Base-by-base conservation (phyloP, 2,113 vertebrate species). In the Crotophaga sulcirostris region DNA sequence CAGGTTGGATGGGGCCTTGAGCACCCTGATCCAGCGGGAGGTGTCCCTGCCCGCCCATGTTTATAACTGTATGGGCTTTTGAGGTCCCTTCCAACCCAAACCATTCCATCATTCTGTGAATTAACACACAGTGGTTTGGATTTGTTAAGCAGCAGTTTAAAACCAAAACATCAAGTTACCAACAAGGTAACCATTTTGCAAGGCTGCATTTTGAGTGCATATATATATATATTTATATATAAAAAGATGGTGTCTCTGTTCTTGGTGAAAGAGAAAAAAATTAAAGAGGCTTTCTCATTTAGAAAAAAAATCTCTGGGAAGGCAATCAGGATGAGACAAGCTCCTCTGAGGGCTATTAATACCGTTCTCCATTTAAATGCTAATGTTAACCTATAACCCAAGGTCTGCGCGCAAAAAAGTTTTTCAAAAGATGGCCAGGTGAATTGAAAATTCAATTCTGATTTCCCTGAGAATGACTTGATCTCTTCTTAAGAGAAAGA, bases 341-440 rank as follows among this genome's bases (percentile, higher is more conserved):
- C 91, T 97, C 89, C 94, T 97, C 51, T 21, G 67, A 92, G 93
- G 45, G 54, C 13, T 78, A 60, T 96, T 96, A 96, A 96, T 79
- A 86, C 90, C 18, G 0, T 72, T 85, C 91, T 95, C 96, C 89
- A 97, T 98, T 97, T 97, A 97, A 97, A 97, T 98, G 97, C 89
- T 96, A 97, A 97, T 98, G 28, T 33, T 95, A 89, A 96, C 96
- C 96, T 96, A 36, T 83, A 85, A 94, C 92, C 90, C 84, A 21
- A 21, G 95, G 96, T 83, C 87, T 83, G 95, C 76, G 73, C 80
- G 79, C n/a, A 76, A 14, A 75, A 89, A 75, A 84, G 64, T 66
- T 93, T 73, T 78, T 73, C 87, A 84, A 90, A 96, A 56, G 84
- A 78, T 42, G 49, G 62, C 25, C 95, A 84, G 89, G 89, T 87